Conservation (phyloP, 1,140 invertebrate genomes). For the Ceratina calcarata region DNA sequence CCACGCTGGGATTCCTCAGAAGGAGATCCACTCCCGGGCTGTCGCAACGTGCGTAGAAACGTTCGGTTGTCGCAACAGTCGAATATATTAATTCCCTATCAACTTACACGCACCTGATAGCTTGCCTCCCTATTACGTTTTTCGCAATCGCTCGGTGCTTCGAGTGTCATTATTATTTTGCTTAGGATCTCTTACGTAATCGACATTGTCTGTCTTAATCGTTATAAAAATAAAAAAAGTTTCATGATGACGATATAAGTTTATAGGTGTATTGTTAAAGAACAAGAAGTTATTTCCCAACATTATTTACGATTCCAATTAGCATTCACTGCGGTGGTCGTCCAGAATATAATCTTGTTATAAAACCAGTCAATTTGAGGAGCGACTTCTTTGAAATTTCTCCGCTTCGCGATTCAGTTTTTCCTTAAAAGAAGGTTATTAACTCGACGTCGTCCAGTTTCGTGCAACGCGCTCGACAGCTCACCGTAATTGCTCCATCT, state of each 20-base stretch:
- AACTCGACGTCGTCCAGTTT: constrained; percentile 3
- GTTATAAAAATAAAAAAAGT: no score
- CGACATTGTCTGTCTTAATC: neutral
- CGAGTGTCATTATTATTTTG: neutral
- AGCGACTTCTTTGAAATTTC: neutral
- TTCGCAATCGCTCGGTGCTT: neutral
- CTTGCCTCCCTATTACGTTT: no score
- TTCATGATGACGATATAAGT: no score
- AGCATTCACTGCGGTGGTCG: no score
- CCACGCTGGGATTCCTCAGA: constrained; percentile 33
- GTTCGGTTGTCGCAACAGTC: constrained; percentile 12
- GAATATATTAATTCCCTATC: constrained; percentile 28
- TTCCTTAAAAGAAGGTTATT: neutral
- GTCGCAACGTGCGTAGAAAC: constrained; percentile 37
- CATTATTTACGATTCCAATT: neutral
- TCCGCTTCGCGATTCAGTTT: neutral
- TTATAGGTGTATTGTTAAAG: neutral
- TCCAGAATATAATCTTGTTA: neutral
- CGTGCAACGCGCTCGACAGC: neutral
- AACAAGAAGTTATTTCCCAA: neutral
- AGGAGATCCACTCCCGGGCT: constrained; percentile 36
- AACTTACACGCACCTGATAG: neutral
- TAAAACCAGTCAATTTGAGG: neutral
- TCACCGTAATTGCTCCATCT: neutral
- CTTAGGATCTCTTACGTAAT: neutral